Percentiles rank a stretch among this genome's conserved stretches.
These are phyloP conservation scores for Eulimnadia texana DNA, from an alignment of 1,140 invertebrate species.

Conservation along the genomic window DNA sequence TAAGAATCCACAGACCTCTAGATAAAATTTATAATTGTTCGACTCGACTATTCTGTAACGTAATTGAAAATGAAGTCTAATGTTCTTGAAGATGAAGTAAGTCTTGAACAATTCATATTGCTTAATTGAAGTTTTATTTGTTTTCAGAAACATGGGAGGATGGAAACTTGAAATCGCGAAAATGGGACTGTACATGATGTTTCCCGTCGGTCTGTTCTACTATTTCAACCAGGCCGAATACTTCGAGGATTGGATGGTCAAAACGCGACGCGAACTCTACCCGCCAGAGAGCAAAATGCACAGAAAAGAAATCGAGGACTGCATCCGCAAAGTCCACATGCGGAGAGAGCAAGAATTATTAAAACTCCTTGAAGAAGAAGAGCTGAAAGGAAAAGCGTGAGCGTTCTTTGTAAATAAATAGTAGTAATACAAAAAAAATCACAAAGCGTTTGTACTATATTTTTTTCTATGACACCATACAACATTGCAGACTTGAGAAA, in stretches of 20 bases:
- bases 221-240: slow-evolving; percentile 68
- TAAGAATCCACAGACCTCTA: too few relatives aligned
- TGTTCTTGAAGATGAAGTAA: not conserved
- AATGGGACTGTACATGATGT: slow-evolving; percentile 71
- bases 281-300: slow-evolving; percentile 47
- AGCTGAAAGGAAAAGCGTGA: slow-evolving; percentile 24
- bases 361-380: slow-evolving; percentile 29
- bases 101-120: not conserved
- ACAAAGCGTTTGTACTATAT: too few relatives aligned
- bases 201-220: slow-evolving; percentile 69
- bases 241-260: slow-evolving; percentile 62
- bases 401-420: not conserved
- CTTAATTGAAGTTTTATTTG: too few relatives aligned
- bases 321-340: slow-evolving; percentile 39
- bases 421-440: not conserved
- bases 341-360: slow-evolving; percentile 33
- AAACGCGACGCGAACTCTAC: slow-evolving; percentile 48
- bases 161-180: slow-evolving; percentile 65
- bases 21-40: too few relatives aligned
- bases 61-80: not conserved
- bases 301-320: slow-evolving; percentile 38
- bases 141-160: slow-evolving; percentile 48
- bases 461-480: too few relatives aligned
- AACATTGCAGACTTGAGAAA: too few relatives aligned
- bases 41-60: too few relatives aligned